Percentiles rank a stretch among this genome's conserved stretches.
Evolutionary conservation across 2,888 invertebrate species (phyloP).

Genomic region (Athripsodes cinereus): DNA sequence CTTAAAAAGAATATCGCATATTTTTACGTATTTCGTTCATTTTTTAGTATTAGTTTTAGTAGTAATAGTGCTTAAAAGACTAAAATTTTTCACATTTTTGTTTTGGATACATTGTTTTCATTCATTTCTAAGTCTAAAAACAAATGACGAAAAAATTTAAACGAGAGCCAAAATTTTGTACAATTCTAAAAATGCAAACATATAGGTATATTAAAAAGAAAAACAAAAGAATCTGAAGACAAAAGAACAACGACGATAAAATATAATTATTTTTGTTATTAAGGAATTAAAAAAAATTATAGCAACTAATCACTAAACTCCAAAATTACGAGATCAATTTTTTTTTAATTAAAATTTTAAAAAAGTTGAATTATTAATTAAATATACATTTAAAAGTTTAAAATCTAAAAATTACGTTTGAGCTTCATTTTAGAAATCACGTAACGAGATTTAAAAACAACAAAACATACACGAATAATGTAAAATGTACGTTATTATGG

Average conservation of each 20-base stretch:
- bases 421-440: not conserved
- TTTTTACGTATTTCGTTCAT: not conserved
- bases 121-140: not conserved
- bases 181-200: not conserved
- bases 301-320: not conserved
- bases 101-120: not conserved
- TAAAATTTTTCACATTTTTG: not conserved
- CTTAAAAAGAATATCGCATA: conserved; percentile 1
- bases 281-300: too few relatives aligned
- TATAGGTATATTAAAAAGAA: not conserved
- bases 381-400: not conserved
- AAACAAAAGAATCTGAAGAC: not conserved
- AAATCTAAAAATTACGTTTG: not conserved
- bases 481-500: too few relatives aligned
- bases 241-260: not conserved
- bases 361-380: not conserved
- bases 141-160: not conserved
- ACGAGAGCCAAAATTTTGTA: not conserved
- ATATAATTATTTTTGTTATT: too few relatives aligned
- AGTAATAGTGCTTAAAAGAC: not conserved
- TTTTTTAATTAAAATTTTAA: not conserved
- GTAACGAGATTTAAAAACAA: not conserved
- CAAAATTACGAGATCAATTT: not conserved
- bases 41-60: not conserved
- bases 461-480: not conserved